These are phyloP conservation scores for Melozone crissalis DNA, from an alignment of 2,113 vertebrate species.

Conservation along the genomic window DNA sequence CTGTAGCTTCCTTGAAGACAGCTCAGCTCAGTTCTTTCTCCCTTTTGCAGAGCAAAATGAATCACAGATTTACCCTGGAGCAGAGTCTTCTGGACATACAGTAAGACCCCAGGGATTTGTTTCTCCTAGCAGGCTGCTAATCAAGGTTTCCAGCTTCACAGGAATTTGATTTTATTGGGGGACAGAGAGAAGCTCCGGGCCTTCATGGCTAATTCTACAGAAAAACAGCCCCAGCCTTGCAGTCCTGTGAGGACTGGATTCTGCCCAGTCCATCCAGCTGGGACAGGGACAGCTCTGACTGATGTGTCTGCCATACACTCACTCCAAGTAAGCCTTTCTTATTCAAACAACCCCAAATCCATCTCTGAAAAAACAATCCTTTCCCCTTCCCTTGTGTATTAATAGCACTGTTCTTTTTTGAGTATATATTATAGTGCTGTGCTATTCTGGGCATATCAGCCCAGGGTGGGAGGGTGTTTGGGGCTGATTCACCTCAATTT, in stretches of 20 bases:
- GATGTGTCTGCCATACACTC: not conserved
- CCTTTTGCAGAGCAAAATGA: not conserved
- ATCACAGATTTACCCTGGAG: not conserved
- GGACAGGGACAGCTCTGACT: not conserved
- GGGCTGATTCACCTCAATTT: not conserved
- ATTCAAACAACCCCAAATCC: not conserved
- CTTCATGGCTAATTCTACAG: not conserved
- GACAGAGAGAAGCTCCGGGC: not conserved
- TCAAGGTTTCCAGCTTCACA: conserved; percentile 2
- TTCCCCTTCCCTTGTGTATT: not conserved
- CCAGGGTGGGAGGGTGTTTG: not conserved
- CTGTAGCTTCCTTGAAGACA: not conserved
- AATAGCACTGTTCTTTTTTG: not conserved
- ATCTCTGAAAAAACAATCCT: not conserved
- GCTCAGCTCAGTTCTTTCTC: not conserved
- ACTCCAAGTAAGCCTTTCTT: not conserved
- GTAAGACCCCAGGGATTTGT: not conserved
- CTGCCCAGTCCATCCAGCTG: not conserved
- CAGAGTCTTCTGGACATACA: not conserved
- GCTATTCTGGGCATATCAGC: not conserved
- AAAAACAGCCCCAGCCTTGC: not conserved
- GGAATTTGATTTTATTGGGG: not conserved
- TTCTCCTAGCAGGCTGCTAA: not conserved
- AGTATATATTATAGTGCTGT: not conserved
- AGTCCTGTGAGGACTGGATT: not conserved